Evolutionary conservation across 2,113 vertebrate genomes (phyloP), one percentile per base, ranked within the genome.

Genomic region (Oenanthe melanoleuca): DNA sequence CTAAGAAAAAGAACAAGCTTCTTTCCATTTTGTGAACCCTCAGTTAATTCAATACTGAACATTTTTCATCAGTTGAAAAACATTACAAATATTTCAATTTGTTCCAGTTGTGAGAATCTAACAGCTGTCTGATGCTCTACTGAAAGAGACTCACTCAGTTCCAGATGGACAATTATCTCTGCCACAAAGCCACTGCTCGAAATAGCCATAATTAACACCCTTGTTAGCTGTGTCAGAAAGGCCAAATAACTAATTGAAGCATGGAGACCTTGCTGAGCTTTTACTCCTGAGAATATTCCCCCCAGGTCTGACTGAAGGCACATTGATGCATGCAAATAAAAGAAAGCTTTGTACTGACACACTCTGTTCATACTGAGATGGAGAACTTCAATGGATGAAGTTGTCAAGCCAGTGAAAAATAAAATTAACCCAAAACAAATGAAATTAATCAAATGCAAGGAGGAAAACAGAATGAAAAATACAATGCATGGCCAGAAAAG

Each of bases 141-240:
- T 94, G 79, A 88, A 85, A 95, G 61, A 78, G 57, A 44, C 38
- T 91, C 86, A 65, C 55, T 91, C 72, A 79, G 24, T 95, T 96
- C 96, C 95, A 96, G 95, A 72, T 94, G 92, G 63, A 84, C 70
- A 96, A 94, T 96, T 96, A 96, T 96, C 88, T 94, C 79, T 73
- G 57, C 89, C 4, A 6, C 83, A 94, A 96, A 95, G 71, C 80
- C 80, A 75, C 53, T 57, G 61, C 88, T 95, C 75, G 67, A 94
- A 92, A 95, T 69, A 95, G 91, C 7, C 4, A 74, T 95, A 95
- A 97, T 97, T 97, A 97, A 93, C 92, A 86, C 86, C n/a, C 88
- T 92, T 64, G 80, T 94, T 96, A 96, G 94, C 91, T 88, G 83
- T 94, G 92, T 95, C 93, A 89, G 64, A 94, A 91, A 95, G 93